A percentile compares a stretch with the other conserved stretches of the same genome.
Conservation (phyloP, 2,888 invertebrate genomes). For the Matsumyia berberina region DNA sequence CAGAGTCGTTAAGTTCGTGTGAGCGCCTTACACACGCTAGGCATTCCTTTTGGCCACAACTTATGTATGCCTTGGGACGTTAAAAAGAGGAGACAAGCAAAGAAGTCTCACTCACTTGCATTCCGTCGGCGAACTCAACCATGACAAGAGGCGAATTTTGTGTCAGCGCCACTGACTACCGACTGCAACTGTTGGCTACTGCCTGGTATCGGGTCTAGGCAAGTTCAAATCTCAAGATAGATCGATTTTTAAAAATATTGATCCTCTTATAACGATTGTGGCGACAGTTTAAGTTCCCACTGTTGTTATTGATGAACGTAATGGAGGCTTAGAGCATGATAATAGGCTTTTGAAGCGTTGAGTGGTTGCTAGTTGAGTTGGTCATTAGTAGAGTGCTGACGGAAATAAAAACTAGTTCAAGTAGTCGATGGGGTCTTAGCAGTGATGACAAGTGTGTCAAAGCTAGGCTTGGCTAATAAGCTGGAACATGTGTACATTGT, state of each 20-base stretch:
- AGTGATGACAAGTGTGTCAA: slow-evolving; percentile 8
- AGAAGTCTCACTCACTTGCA: slow-evolving; percentile 40
- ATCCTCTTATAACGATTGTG: slow-evolving; percentile 50
- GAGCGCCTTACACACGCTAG: slow-evolving; percentile 32
- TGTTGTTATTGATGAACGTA: slow-evolving; percentile 51
- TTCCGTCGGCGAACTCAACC: slow-evolving; percentile 49
- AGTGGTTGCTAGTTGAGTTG: slow-evolving; percentile 10
- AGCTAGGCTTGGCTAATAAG: not conserved
- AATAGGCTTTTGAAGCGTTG: slow-evolving; percentile 8
- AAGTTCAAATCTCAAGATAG: slow-evolving; percentile 27
- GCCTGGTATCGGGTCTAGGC: slow-evolving; percentile 28
- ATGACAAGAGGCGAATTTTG: slow-evolving; percentile 42
- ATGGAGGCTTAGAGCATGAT: slow-evolving; percentile 38
- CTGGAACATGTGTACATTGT: slow-evolving; percentile 10
- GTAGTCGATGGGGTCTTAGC: not conserved
- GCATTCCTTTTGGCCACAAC: slow-evolving; percentile 47
- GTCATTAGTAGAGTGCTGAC: slow-evolving; percentile 25
- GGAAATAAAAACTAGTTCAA: slow-evolving; percentile 36
- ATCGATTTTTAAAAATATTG: slow-evolving; percentile 43
- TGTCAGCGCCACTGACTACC: slow-evolving; percentile 4
- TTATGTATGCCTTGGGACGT: slow-evolving; percentile 49
- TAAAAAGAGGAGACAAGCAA: slow-evolving; percentile 14
- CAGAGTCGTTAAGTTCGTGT: slow-evolving; percentile 38
- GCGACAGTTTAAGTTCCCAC: slow-evolving; percentile 56
- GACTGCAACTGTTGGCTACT: slow-evolving; percentile 14